Evolutionary conservation across 2,888 invertebrate genomes (phyloP).

Genomic region (Latrodectus hesperus): DNA sequence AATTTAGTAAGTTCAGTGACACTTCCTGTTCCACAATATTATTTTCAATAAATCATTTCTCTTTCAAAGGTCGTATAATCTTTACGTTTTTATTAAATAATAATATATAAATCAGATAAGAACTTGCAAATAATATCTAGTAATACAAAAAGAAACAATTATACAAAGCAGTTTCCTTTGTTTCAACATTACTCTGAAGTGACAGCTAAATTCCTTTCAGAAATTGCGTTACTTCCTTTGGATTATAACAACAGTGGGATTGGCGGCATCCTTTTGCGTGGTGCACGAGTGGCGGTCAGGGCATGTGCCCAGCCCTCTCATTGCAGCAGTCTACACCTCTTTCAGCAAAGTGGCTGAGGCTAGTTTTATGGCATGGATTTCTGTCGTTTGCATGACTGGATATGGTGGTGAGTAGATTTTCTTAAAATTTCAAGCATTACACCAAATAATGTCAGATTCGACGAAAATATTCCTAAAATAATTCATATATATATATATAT

Average conservation of each 20-base stretch:
- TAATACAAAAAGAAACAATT: too few species aligned
- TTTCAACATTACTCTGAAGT: too few species aligned
- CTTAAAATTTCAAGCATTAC: neutral
- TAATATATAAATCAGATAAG: too few species aligned
- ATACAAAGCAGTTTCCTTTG: too few species aligned
- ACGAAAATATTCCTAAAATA: neutral
- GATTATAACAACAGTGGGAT: slow-evolving; percentile 4
- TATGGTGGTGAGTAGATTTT: slow-evolving; percentile 26
- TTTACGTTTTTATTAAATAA: too few species aligned
- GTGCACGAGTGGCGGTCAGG: slow-evolving; percentile 52
- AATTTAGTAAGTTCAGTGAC: too few species aligned
- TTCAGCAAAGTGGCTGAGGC: slow-evolving; percentile 40
- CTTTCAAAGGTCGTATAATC: too few species aligned
- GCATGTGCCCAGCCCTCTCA: slow-evolving; percentile 16
- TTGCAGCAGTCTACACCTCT: slow-evolving; percentile 35
- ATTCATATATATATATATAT: neutral
- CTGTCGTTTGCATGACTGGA: slow-evolving; percentile 42
- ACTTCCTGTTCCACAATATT: too few species aligned
- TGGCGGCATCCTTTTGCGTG: neutral
- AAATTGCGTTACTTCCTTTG: slow-evolving; percentile 20
- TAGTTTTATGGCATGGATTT: slow-evolving; percentile 26
- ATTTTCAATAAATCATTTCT: too few species aligned
- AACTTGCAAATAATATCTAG: too few species aligned
- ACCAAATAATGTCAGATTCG: too few species aligned
- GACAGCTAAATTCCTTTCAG: neutral